Evolutionary conservation across 2,797 vertebrate genomes (phyloP), one percentile per base, ranked within the genome.

Genomic region (Furcifer pardalis): DNA sequence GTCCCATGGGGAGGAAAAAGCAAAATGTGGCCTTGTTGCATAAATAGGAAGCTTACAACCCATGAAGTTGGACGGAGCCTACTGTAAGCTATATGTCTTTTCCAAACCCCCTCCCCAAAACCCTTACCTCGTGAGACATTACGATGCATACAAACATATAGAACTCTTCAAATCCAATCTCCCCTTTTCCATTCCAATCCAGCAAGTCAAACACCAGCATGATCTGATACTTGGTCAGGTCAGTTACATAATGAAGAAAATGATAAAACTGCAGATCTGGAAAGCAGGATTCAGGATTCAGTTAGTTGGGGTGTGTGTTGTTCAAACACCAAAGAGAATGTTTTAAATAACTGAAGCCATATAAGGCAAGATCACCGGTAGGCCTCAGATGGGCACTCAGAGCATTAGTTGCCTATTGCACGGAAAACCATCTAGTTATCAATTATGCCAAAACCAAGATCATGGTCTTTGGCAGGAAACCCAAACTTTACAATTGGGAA

Each of bases 251-350:
- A 4, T 0, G 0, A 65, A 95, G 92, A 86, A 95, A 94, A 88
- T 92, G 89, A 68, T 89, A 92, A 87, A 96, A 93, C 37, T 82
- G 82, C 71, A 95, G 86, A 73, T 94, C 94, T 92, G 90, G 86
- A 49, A 77, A 85, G 66, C 65, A 80, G 74, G 23, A 65, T 82
- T n/a, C n/a, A n/a, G n/a, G n/a, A n/a, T n/a, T n/a, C n/a, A n/a
- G n/a, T n/a, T n/a, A n/a, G n/a, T n/a, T n/a, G n/a, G n/a, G n/a
- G n/a, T n/a, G n/a, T n/a, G n/a, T n/a, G n/a, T n/a, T n/a, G n/a
- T n/a, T n/a, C n/a, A n/a, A n/a, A n/a, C n/a, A n/a, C n/a, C n/a
- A n/a, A n/a, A n/a, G n/a, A n/a, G n/a, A n/a, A n/a, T n/a, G n/a
- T n/a, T n/a, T n/a, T n/a, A n/a, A n/a, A n/a, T n/a, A n/a, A n/a